A percentile compares a stretch with the other conserved stretches of the same genome.
phyloP scores from a whole-genome alignment of 2,113 vertebrate genomes.

The Ophiodon elongatus region DNA sequence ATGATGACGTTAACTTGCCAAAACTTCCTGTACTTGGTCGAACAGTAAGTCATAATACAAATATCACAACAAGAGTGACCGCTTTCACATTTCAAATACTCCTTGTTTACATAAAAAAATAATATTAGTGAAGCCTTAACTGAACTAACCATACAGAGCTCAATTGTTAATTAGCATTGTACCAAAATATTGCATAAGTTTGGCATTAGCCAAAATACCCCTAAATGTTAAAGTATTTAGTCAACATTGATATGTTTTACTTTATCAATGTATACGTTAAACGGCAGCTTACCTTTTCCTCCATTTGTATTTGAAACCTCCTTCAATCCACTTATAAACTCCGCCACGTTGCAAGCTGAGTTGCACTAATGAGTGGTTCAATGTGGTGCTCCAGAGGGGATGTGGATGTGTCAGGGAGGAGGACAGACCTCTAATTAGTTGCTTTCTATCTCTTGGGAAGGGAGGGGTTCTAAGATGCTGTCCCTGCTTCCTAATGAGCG shows the following conservation, averaged over 20 bases:
- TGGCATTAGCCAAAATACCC: not conserved
- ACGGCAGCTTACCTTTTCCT: slow-evolving; percentile 11
- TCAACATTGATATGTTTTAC: not conserved
- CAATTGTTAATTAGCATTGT: not conserved
- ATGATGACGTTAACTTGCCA: no score
- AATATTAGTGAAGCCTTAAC: not conserved
- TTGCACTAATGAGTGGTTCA: slow-evolving; percentile 35
- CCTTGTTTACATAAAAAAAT: not conserved
- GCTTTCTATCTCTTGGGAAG: slow-evolving; percentile 70
- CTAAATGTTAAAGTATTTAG: not conserved
- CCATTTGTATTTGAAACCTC: slow-evolving; percentile 29
- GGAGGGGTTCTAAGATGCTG: slow-evolving; percentile 61
- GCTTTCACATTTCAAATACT: not conserved
- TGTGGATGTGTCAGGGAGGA: slow-evolving; percentile 65
- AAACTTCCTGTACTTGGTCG: not conserved
- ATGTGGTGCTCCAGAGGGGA: slow-evolving; percentile 53
- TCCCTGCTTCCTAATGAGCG: slow-evolving; percentile 79
- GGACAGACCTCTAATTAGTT: slow-evolving; percentile 79
- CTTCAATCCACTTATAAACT: slow-evolving; percentile 39
- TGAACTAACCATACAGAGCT: not conserved
- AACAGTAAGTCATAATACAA: not conserved
- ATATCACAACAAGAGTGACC: not conserved
- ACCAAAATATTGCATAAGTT: no score
- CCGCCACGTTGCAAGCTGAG: slow-evolving; percentile 29
- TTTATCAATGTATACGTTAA: slow-evolving; percentile 5